These are phyloP conservation scores for Drosophila malerkotliana DNA, from an alignment of 1,140 invertebrate species.

Conservation along the genomic window DNA sequence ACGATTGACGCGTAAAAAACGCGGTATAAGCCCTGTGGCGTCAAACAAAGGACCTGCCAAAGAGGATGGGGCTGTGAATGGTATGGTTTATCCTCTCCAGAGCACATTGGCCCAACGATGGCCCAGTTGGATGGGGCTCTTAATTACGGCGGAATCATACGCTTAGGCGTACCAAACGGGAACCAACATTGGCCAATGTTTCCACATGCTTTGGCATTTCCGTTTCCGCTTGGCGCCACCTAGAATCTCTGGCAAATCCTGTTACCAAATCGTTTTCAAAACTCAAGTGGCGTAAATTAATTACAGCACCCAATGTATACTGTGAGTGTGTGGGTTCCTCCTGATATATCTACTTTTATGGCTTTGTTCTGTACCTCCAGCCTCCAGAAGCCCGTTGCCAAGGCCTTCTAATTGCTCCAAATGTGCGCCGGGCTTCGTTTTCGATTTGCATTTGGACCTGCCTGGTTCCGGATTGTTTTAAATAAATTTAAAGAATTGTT, in stretches of 20 bases:
- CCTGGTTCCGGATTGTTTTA: constrained; percentile 8
- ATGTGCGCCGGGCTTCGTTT: constrained; percentile 28
- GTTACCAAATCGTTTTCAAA: constrained; percentile 56
- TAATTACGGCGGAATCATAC: constrained; percentile 62
- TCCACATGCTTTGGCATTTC: constrained; percentile 73
- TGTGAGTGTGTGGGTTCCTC: constrained; percentile 17
- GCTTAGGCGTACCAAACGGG: constrained; percentile 20
- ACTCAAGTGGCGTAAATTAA: constrained; percentile 77
- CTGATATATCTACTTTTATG: constrained; percentile 45
- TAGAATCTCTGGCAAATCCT: constrained; percentile 15
- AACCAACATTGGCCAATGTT: constrained; percentile 68
- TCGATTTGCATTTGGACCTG: constrained; percentile 9
- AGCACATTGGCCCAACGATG: constrained; percentile 36
- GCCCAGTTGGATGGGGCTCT: constrained; percentile 30
- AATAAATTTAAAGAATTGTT: constrained; percentile 51
- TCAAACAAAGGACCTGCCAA: constrained; percentile 23
- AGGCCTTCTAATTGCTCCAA: constrained; percentile 53
- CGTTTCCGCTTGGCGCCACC: constrained; percentile 49
- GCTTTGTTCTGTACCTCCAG: constrained; percentile 18
- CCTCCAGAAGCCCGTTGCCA: constrained; percentile 30
- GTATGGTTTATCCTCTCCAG: constrained; percentile 23
- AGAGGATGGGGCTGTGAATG: constrained; percentile 23
- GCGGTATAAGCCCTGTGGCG: constrained; percentile 28
- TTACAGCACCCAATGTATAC: constrained; percentile 50
- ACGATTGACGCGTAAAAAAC: constrained; percentile 66